Base-by-base conservation (phyloP, 2,113 vertebrate species). In the Pelodiscus sinensis region DNA sequence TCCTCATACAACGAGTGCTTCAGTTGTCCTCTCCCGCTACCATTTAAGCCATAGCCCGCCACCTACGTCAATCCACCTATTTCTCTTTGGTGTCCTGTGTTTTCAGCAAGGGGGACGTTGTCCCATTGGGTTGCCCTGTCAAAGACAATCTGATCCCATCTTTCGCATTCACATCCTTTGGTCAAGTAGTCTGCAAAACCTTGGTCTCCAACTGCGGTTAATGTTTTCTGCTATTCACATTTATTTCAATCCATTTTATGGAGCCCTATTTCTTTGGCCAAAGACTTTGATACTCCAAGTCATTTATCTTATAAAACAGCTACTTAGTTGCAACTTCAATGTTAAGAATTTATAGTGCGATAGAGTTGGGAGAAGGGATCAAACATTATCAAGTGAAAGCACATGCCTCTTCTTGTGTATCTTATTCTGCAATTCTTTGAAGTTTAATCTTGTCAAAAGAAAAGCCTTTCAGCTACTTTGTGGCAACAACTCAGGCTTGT, bases 361-460 rank as follows among this genome's bases (percentile, higher is more conserved):
- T 94, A 93, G 82, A 87, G 60, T 81, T 68, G 4, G 87, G 94
- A 92, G 95, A 95, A 35, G 31, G 31, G 86, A 97, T 97, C 96
- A 96, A 97, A 95, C 60, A 94, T 89, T 97, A 97, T 96, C 91
- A 73, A 96, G 94, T 71, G 89, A 95, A 96, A 96, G 94, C 97
- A 94, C 90, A 92, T 82, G 95, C 96, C 94, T 94, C 81, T 93
- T 96, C 92, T 95, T 96, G 97, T 93, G 96, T 96, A 95, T 97
- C 92, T 97, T 92, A 95, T 93, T 96, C 96, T 94, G 80, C 86
- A 81, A 92, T 97, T 97, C 97, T 97, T 97, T 97, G 97, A 97
- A 97, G 97, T 97, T 96, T 97, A 97, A 97, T 97, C 97, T 97
- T 96, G 96, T 91, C 24, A 54, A 95, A 97, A 94, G 96, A 95